These are phyloP conservation scores for Tenthredo scrophulariae DNA, from an alignment of 2,888 invertebrate genomes.

Conservation along the genomic window DNA sequence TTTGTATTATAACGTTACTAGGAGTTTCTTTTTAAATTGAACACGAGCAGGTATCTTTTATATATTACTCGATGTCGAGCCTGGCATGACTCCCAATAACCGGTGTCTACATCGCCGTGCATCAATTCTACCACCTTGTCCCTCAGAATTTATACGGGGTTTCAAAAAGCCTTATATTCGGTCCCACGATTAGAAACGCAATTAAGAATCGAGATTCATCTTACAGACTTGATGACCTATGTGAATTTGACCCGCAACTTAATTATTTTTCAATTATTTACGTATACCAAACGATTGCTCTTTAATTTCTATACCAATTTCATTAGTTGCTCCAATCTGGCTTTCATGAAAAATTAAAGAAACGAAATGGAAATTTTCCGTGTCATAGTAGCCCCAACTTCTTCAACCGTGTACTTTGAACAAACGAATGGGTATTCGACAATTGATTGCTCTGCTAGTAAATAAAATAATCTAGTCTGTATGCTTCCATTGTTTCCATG, in stretches of 20 bases:
- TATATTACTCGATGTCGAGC: conserved; percentile 14
- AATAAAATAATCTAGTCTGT: too few species aligned
- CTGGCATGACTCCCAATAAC: conserved; percentile 37
- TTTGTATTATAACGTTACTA: conserved; percentile 5
- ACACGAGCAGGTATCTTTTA: conserved; percentile 37
- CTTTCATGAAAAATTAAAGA: not conserved
- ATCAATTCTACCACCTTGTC: conserved; percentile 18
- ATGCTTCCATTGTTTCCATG: too few species aligned
- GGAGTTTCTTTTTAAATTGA: conserved; percentile 30
- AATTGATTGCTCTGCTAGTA: not conserved
- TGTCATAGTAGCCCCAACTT: not conserved
- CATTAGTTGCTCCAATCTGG: not conserved
- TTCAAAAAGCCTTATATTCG: not conserved
- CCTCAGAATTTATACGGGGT: not conserved
- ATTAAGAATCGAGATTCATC: not conserved
- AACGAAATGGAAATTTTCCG: not conserved
- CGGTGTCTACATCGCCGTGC: conserved; percentile 10
- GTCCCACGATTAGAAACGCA: not conserved
- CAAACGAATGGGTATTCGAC: not conserved
- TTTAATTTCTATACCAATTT: not conserved
- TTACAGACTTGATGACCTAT: not conserved
- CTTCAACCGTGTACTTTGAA: not conserved
- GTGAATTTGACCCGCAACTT: too few species aligned
- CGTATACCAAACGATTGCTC: too few species aligned
- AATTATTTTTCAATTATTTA: too few species aligned